Percentiles rank a stretch among this genome's conserved stretches.
Evolutionary conservation across 2,888 invertebrate species (phyloP).

Genomic region (Lasioglossum figueresi): DNA sequence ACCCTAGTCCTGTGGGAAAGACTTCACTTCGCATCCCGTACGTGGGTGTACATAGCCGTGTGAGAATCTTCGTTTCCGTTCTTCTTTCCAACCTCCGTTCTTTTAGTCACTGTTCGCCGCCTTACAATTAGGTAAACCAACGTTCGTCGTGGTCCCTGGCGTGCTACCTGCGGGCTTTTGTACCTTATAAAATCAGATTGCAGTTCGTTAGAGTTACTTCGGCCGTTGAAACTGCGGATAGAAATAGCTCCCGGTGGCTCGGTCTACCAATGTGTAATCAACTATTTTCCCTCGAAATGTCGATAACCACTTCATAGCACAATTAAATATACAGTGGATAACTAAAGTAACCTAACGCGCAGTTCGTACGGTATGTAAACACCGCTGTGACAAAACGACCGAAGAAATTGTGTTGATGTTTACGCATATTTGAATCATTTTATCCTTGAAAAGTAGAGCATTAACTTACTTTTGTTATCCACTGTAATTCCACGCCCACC

Average conservation of each 20-base stretch:
- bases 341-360: no score
- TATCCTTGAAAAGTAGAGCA: no score
- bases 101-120: background rate
- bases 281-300: background rate
- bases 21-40: slow-evolving; percentile 65
- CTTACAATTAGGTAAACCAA: slow-evolving; percentile 31
- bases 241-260: background rate
- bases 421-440: no score
- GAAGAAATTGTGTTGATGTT: no score
- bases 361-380: no score
- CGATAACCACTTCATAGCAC: background rate
- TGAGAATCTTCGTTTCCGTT: slow-evolving; percentile 45
- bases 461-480: no score
- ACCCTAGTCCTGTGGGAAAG: slow-evolving; percentile 74
- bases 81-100: slow-evolving; percentile 1
- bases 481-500: no score
- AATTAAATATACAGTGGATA: no score
- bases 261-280: background rate
- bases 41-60: slow-evolving; percentile 54
- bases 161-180: slow-evolving; percentile 58
- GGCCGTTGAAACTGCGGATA: background rate
- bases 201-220: background rate
- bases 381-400: no score
- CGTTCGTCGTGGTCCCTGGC: slow-evolving; percentile 31
- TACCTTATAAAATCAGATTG: slow-evolving; percentile 50